Conservation (phyloP, 30 jellyfish, hydroid and myxozoan genomes). For the Aurelia aurita region DNA sequence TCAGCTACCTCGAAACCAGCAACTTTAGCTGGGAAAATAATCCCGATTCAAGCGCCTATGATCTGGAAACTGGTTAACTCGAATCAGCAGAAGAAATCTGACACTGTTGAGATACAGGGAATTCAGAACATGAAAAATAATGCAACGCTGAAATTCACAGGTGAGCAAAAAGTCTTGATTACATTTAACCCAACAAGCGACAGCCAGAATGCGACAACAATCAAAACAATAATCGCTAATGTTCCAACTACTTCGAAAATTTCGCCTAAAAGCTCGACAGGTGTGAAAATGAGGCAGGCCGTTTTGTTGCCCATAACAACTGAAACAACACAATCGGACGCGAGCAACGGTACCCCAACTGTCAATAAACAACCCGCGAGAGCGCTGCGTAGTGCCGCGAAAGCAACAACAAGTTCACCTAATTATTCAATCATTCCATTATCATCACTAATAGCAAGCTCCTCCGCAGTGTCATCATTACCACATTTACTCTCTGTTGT, state of each 20-base stretch:
- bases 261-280: constrained; percentile 57
- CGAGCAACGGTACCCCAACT: background rate
- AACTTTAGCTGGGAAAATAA: constrained; percentile 53
- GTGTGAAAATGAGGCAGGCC: constrained; percentile 64
- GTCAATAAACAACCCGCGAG: constrained; percentile 23
- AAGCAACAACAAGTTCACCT: constrained; percentile 23
- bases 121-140: constrained; percentile 58
- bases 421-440: constrained; percentile 62
- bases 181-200: constrained; percentile 51
- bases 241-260: constrained; percentile 53
- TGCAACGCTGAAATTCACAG: constrained; percentile 71
- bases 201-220: constrained; percentile 13
- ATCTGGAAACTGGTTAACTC: constrained; percentile 74
- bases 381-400: constrained; percentile 58
- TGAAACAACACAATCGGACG: constrained; percentile 1
- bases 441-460: constrained; percentile 45
- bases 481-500: constrained; percentile 35
- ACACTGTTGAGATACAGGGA: constrained; percentile 22
- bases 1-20: constrained; percentile 32
- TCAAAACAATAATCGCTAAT: constrained; percentile 66
- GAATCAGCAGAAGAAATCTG: constrained; percentile 21
- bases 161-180: constrained; percentile 69
- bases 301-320: constrained; percentile 53
- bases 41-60: constrained; percentile 72
- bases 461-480: constrained; percentile 59